Conservation (phyloP, 2,888 invertebrate species). For the Scaptomyza caliginosa region DNA sequence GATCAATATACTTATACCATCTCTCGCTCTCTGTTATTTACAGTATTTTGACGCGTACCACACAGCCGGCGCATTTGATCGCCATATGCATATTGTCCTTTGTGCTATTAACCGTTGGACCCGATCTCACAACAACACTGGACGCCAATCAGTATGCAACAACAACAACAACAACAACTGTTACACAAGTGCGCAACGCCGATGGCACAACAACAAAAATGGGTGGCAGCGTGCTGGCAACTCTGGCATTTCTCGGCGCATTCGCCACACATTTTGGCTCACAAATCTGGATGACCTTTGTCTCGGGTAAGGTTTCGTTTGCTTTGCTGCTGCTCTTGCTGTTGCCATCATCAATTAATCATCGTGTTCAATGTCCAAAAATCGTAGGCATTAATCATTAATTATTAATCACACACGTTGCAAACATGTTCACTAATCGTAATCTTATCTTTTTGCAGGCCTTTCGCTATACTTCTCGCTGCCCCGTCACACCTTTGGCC, state of each 20-base stretch:
- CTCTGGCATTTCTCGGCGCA: conserved; percentile 90
- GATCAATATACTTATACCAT: neutral
- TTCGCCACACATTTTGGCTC: conserved; percentile 93
- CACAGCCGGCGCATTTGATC: conserved; percentile 92
- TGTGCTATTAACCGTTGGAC: conserved; percentile 85
- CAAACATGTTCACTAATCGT: neutral
- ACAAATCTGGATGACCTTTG: conserved; percentile 96
- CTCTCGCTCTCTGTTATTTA: conserved; percentile 21
- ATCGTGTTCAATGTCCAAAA: conserved; percentile 14
- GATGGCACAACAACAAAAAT: conserved; percentile 6
- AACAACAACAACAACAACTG: conserved; percentile 25
- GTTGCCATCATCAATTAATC: conserved; percentile 9
- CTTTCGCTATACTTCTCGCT: conserved; percentile 93
- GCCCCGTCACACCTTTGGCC: conserved; percentile 94
- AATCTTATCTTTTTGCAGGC: conserved; percentile 86
- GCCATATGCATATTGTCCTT: conserved; percentile 87
- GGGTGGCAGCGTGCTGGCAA: conserved; percentile 70
- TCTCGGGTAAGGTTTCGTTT: conserved; percentile 87
- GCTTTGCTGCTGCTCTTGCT: neutral
- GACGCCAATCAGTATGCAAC: conserved; percentile 37
- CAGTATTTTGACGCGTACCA: conserved; percentile 89
- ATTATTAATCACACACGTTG: neutral
- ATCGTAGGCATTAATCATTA: conserved; percentile 43
- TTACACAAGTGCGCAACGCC: conserved; percentile 14
- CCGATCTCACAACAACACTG: conserved; percentile 77